Percentiles rank a stretch among this genome's conserved stretches.
Conservation (phyloP, 2,888 invertebrate genomes). For the Lumbricus terrestris region DNA sequence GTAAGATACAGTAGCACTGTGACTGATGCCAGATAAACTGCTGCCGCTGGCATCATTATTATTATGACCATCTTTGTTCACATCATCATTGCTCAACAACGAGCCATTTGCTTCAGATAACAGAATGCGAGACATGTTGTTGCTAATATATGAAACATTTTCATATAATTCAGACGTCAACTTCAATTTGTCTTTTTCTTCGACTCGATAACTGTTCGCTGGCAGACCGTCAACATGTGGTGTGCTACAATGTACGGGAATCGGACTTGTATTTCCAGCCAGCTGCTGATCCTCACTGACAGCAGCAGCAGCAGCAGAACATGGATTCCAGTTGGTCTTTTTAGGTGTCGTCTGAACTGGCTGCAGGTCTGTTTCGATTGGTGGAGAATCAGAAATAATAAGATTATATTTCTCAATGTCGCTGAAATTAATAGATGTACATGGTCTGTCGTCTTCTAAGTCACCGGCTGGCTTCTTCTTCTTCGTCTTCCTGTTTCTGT, state of each 20-base stretch:
- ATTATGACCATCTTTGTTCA: background rate
- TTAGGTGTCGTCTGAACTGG: background rate
- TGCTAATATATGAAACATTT: background rate
- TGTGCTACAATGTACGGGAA: conserved; percentile 10
- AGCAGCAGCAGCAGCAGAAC: background rate
- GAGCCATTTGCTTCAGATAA: background rate
- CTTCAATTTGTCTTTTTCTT: background rate
- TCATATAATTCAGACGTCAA: background rate
- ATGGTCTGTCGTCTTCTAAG: background rate
- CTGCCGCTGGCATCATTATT: background rate
- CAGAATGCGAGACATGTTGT: background rate
- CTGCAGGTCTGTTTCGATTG: background rate
- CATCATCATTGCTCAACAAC: background rate
- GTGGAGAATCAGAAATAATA: conserved; percentile 37
- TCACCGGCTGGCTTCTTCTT: background rate
- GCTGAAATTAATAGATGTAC: conserved; percentile 42
- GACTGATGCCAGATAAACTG: background rate
- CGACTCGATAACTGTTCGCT: background rate
- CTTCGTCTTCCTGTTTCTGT: background rate
- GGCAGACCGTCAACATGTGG: background rate
- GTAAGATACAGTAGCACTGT: background rate
- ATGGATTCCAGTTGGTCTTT: background rate
- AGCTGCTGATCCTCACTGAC: background rate
- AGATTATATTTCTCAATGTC: conserved; percentile 51
- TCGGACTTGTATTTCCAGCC: background rate